Evolutionary conservation across 2,113 vertebrate genomes (phyloP).

Genomic region (Lucifuga dentata): DNA sequence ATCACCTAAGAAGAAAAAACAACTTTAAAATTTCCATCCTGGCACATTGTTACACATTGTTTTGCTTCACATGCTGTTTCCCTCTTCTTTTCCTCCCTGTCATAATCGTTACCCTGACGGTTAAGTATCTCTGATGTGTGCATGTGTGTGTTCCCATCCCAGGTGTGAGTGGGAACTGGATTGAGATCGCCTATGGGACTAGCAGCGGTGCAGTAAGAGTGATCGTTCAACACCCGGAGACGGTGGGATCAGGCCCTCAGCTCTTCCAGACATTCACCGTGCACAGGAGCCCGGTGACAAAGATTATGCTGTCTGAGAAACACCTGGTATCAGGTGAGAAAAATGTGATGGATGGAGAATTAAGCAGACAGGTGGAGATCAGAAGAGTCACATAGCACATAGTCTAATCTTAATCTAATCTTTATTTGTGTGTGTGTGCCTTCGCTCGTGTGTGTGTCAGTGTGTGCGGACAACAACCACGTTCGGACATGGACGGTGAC

Average conservation of each 20-base stretch:
- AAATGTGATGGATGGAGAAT: background rate
- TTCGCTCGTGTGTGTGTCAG: slow-evolving; percentile 67
- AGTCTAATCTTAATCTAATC: too few relatives aligned
- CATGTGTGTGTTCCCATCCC: background rate
- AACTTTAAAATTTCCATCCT: too few relatives aligned
- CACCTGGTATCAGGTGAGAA: slow-evolving; percentile 94
- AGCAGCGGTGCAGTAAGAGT: slow-evolving; percentile 96
- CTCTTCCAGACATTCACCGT: slow-evolving; percentile 98
- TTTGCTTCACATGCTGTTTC: too few relatives aligned
- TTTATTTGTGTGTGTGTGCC: background rate
- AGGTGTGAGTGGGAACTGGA: slow-evolving; percentile 99
- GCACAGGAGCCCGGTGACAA: slow-evolving; percentile 95
- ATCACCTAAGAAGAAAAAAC: too few relatives aligned
- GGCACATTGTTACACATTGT: too few relatives aligned
- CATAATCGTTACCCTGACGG: too few relatives aligned
- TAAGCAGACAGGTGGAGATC: too few relatives aligned
- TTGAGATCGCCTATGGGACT: slow-evolving; percentile 97
- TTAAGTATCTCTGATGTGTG: background rate
- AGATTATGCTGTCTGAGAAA: slow-evolving; percentile 98
- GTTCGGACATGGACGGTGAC: slow-evolving; percentile 98
- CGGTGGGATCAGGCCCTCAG: slow-evolving; percentile 95
- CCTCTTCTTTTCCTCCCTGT: too few relatives aligned
- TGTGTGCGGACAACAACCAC: slow-evolving; percentile 97
- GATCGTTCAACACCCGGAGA: slow-evolving; percentile 97
- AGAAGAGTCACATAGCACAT: too few relatives aligned